Base-by-base conservation (phyloP, 1,140 invertebrate species). In the Ceratosolen solmsi region DNA sequence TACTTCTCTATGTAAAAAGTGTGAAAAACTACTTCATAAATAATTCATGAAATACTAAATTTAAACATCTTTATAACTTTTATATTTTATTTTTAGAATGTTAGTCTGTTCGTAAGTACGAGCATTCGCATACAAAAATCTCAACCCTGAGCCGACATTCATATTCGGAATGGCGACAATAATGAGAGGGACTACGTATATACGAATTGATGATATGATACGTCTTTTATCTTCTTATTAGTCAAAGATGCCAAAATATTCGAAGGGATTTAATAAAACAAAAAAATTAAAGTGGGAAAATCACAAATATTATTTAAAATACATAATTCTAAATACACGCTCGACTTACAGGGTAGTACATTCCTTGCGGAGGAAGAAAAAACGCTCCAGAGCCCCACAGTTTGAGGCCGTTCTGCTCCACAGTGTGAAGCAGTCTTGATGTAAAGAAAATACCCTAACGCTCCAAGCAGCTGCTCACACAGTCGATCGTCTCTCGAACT, bases 381-480 rank as follows among this genome's bases (percentile, higher is more conserved):
- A 96, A 97, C 92, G 96, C 95, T 93, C 96, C 96, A 93, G 96
- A 95, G 93, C 96, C 96, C 96, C 96, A 97, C 96, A 97, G 96
- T 94, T 96, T 97, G 96, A 95, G 94, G 94, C 95, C 94, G 95
- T 94, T 95, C 94, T 93, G 89, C 90, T 91, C 89, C 89, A 91
- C 89, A 82, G 89, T 88, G 88, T 86, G 84, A 82, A 86, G 51
- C 11, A 54, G 41, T 46, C 5, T 13, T 46, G 41, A 46, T 46
- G 41, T 46, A 17, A 54, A 54, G 3, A 90, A 84, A 88, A 87
- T 90, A 88, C 76, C 85, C 88, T 86, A 84, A 85, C 76, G 86
- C 84, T 85, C 86, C 13, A 5, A 41, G 22, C 20, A 74, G 8
- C 20, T 63, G 30, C 60, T 46, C 41, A 46, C 41, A 7, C 13